Evolutionary conservation across 2,888 invertebrate genomes (phyloP).

Genomic region (Oscheius onirici): DNA sequence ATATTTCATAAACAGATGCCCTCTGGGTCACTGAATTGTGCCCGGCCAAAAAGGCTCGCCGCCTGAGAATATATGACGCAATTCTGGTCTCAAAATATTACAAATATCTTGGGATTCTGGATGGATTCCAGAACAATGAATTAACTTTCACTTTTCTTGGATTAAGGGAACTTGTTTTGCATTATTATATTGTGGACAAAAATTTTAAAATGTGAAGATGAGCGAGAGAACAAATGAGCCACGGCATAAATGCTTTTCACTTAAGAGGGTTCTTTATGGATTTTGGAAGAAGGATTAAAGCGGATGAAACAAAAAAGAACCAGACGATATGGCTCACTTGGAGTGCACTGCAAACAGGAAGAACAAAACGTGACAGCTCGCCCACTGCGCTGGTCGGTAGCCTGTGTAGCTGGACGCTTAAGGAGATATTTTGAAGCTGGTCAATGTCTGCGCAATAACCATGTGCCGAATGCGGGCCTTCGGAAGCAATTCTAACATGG

Average conservation of each 20-base stretch:
- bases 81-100: not conserved
- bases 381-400: slow-evolving; percentile 2
- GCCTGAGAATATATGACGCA: slow-evolving; percentile 21
- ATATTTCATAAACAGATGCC: slow-evolving; percentile 32
- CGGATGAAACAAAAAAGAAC: not conserved
- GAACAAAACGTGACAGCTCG: slow-evolving; percentile 31
- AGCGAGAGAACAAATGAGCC: not conserved
- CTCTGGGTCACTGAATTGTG: slow-evolving; percentile 12
- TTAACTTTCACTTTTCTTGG: too few relatives aligned
- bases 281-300: not conserved
- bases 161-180: too few relatives aligned
- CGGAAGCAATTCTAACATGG: slow-evolving; percentile 33
- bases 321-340: slow-evolving; percentile 13
- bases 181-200: too few relatives aligned
- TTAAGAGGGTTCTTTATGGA: not conserved
- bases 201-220: too few relatives aligned
- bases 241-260: too few relatives aligned
- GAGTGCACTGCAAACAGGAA: slow-evolving; percentile 28
- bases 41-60: slow-evolving; percentile 25
- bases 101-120: too few relatives aligned
- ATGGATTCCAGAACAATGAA: too few relatives aligned
- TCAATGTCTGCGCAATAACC: slow-evolving; percentile 4
- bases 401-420: not conserved
- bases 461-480: slow-evolving; percentile 11
- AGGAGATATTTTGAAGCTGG: not conserved